phyloP scores from a whole-genome alignment of 1,140 invertebrate species.

The Bombus sylvicola region DNA sequence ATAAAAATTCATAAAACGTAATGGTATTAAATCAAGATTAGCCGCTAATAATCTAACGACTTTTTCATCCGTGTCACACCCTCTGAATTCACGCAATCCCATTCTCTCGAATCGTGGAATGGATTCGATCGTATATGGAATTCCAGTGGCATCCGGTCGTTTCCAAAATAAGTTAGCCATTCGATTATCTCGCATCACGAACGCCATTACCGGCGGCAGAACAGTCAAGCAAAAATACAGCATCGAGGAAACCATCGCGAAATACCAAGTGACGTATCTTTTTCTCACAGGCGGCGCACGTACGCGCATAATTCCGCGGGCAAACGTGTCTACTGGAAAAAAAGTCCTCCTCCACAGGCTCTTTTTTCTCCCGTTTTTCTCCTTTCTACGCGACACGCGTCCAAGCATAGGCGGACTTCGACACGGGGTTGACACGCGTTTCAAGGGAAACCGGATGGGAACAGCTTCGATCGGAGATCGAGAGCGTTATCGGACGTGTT shows the following conservation, averaged over 20 bases:
- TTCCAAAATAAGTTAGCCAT: conserved; percentile 32
- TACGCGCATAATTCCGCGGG: conserved; percentile 26
- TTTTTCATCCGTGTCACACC: too few species aligned
- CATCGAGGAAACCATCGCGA: conserved; percentile 15
- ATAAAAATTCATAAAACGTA: too few species aligned
- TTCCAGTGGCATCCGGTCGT: conserved; percentile 24
- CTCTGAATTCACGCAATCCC: too few species aligned
- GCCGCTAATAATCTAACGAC: neutral
- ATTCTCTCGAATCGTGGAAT: too few species aligned
- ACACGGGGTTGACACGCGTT: conserved; percentile 45
- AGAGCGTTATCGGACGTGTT: conserved; percentile 46
- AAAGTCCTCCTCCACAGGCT: neutral
- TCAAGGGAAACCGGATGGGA: conserved; percentile 50
- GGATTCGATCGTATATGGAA: neutral
- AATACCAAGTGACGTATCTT: conserved; percentile 17
- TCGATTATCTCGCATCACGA: conserved; percentile 50
- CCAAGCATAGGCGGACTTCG: conserved; percentile 46
- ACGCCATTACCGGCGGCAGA: conserved; percentile 27
- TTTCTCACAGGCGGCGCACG: conserved; percentile 6
- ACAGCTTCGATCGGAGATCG: conserved; percentile 18
- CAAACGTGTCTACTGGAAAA: neutral
- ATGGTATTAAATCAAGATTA: neutral
- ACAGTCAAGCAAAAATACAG: neutral
- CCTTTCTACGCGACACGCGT: conserved; percentile 7
- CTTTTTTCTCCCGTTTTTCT: neutral